Evolutionary conservation across 2,113 vertebrate genomes (phyloP).

Genomic region (Promerops cafer): DNA sequence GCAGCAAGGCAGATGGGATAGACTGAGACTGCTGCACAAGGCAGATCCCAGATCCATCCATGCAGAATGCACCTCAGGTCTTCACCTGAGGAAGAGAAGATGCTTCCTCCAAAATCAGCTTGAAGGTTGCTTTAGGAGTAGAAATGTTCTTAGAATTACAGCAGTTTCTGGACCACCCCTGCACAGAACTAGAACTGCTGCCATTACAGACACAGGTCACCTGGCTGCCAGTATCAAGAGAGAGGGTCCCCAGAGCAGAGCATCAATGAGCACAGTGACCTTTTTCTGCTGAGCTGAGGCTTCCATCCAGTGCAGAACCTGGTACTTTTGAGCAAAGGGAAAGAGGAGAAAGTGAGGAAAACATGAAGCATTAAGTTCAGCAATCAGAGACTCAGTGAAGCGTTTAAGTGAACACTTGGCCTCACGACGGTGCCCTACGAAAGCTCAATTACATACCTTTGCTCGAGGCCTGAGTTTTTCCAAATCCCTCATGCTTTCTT

Average conservation of each 20-base stretch:
- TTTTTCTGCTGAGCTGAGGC: neutral
- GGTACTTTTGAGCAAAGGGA: neutral
- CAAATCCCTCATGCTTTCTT: neutral
- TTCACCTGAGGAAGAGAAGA: neutral
- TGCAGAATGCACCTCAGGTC: neutral
- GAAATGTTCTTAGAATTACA: neutral
- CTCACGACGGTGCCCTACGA: rapidly evolving
- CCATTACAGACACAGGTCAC: neutral
- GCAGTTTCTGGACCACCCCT: neutral
- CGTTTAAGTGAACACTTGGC: neutral
- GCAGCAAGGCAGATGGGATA: neutral
- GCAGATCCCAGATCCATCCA: neutral
- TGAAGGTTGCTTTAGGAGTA: neutral
- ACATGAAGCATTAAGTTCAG: neutral
- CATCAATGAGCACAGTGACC: neutral
- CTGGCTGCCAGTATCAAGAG: neutral
- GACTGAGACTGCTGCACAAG: rapidly evolving
- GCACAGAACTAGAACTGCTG: neutral
- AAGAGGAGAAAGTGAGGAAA: neutral
- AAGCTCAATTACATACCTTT: neutral
- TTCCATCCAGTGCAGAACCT: neutral
- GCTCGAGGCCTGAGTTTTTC: neutral
- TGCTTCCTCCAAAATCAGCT: neutral
- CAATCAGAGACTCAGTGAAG: neutral
- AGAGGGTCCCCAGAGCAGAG: neutral